These are phyloP conservation scores for Acleris laterana DNA, from an alignment of 2,888 invertebrate genomes.

Conservation along the genomic window DNA sequence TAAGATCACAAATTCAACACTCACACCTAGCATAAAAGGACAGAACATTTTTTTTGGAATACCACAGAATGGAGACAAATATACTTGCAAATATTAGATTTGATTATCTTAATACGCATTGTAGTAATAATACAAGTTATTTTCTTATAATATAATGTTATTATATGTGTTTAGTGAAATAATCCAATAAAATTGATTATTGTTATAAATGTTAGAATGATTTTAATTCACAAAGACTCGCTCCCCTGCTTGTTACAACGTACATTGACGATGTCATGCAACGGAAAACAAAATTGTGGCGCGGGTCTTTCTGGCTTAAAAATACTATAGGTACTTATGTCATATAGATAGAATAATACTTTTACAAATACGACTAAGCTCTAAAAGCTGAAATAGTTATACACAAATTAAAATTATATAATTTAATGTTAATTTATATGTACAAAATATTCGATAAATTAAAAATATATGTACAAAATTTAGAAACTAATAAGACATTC, in stretches of 20 bases:
- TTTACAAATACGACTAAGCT: conserved; percentile 1
- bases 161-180: too few relatives aligned
- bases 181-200: too few relatives aligned
- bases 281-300: too few relatives aligned
- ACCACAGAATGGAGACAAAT: conserved; percentile 39
- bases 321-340: neutral
- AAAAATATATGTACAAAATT: conserved; percentile 59
- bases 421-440: conserved; percentile 50
- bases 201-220: too few relatives aligned
- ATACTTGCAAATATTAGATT: conserved; percentile 29
- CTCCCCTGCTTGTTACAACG: too few relatives aligned
- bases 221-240: too few relatives aligned
- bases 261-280: too few relatives aligned
- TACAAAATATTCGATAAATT: conserved; percentile 58
- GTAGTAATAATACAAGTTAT: neutral
- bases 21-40: conserved; percentile 53
- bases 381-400: conserved; percentile 34
- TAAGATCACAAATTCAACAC: conserved; percentile 77
- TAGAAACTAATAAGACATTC: conserved; percentile 51
- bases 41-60: conserved; percentile 39
- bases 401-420: conserved; percentile 34
- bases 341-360: conserved; percentile 10
- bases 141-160: conserved; percentile 3
- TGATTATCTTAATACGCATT: conserved; percentile 15
- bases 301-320: too few relatives aligned